phyloP scores from a whole-genome alignment of 2,797 vertebrate species.

The Rhinogobio ventralis region DNA sequence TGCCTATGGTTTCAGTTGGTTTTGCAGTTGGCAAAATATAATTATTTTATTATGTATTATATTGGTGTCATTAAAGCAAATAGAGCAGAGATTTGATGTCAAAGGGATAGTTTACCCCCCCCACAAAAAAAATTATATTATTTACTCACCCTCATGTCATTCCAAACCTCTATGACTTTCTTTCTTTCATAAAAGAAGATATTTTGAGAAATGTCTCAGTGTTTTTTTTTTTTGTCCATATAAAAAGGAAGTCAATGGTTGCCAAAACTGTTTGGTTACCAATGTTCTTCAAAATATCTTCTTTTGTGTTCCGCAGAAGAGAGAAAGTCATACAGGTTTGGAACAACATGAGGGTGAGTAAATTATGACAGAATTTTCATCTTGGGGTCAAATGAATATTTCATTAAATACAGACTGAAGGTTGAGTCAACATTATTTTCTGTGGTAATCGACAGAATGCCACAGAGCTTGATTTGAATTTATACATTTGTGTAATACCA shows the following conservation, averaged over 20 bases:
- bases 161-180: constrained; percentile 12
- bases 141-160: neutral
- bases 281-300: constrained; percentile 17
- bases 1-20: neutral
- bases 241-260: neutral
- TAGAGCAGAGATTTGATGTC: neutral
- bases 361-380: neutral
- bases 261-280: constrained; percentile 14
- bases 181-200: constrained; percentile 30
- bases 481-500: neutral
- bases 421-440: neutral
- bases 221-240: neutral
- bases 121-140: neutral
- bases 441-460: neutral
- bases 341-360: constrained; percentile 23
- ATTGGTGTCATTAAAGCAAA: neutral
- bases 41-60: neutral
- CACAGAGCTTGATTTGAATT: neutral
- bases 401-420: neutral
- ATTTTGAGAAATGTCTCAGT: neutral
- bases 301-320: constrained; percentile 26
- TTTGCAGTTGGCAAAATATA: neutral
- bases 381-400: neutral
- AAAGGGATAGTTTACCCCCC: neutral
- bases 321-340: constrained; percentile 34